Percentiles rank a stretch among this genome's conserved stretches.
Conservation (phyloP, 2,797 vertebrate genomes). For the Dendrocincla fuliginosa region DNA sequence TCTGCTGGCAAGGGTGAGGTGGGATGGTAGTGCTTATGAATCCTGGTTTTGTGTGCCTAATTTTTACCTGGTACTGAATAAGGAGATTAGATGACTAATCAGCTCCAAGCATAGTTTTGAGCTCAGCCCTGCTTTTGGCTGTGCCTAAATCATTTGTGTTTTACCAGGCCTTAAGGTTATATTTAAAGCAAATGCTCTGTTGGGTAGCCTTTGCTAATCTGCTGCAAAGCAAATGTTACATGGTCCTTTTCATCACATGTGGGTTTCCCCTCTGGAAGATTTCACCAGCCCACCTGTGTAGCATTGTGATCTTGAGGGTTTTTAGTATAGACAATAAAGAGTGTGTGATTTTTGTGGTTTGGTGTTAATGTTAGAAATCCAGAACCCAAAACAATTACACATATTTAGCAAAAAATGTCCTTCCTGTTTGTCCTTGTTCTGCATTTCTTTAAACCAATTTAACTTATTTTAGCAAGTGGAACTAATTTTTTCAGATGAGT, state of each 20-base stretch:
- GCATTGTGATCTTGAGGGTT: not conserved
- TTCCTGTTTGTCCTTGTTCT: constrained; percentile 43
- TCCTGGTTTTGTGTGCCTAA: not conserved
- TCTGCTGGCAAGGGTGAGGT: not conserved
- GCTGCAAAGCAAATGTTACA: not conserved
- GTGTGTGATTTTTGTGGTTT: not conserved
- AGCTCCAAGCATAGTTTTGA: not conserved
- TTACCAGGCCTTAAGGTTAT: not conserved
- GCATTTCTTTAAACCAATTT: constrained; percentile 6
- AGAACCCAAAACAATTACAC: not conserved
- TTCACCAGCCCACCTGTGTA: not conserved
- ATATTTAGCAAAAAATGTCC: not conserved
- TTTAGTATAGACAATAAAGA: not conserved
- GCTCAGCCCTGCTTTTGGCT: not conserved
- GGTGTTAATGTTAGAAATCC: not conserved
- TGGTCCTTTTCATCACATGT: not conserved
- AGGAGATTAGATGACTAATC: not conserved
- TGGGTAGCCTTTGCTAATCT: not conserved
- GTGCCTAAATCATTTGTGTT: not conserved
- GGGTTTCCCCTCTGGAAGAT: not conserved
- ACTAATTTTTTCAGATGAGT: constrained; percentile 19
- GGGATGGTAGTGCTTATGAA: not conserved
- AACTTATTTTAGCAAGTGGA: constrained; percentile 31
- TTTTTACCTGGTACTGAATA: not conserved
- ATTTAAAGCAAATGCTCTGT: not conserved